phyloP scores from a whole-genome alignment of 2,113 vertebrate species.

The Pavo muticus region DNA sequence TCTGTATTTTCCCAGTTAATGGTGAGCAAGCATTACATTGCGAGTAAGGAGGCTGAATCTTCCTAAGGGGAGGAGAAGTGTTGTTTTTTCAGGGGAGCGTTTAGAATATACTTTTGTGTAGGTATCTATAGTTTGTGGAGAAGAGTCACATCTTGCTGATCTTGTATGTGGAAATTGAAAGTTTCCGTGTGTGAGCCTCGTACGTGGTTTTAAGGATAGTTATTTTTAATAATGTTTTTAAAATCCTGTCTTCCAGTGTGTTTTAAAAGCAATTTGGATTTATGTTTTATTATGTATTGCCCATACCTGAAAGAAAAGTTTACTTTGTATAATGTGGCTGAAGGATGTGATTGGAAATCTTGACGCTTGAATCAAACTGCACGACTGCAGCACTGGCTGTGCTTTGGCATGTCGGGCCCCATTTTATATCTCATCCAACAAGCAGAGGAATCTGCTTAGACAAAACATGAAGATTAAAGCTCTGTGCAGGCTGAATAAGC shows the following conservation, averaged over 20 bases:
- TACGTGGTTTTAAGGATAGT: rapidly evolving
- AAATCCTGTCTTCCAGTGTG: neutral
- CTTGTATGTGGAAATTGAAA: neutral
- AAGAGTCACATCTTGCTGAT: neutral
- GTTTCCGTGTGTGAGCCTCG: neutral
- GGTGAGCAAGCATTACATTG: neutral
- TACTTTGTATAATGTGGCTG: neutral
- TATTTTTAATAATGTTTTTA: neutral
- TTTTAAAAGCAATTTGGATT: neutral
- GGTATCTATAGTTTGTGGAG: neutral
- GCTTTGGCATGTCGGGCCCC: neutral
- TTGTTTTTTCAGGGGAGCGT: neutral
- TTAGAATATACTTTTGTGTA: too few species aligned
- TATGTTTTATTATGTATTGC: neutral
- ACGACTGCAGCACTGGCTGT: neutral
- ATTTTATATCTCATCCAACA: neutral
- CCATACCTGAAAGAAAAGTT: neutral
- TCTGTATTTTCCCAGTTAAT: neutral
- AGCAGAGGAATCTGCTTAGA: neutral
- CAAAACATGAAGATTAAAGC: neutral
- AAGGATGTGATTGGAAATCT: neutral
- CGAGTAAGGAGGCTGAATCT: neutral
- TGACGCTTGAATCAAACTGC: rapidly evolving
- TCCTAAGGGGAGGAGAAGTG: neutral
- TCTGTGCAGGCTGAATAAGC: neutral